Base-by-base conservation (phyloP, 30 jellyfish, hydroid and myxozoan species). In the Aurelia coerulea region DNA sequence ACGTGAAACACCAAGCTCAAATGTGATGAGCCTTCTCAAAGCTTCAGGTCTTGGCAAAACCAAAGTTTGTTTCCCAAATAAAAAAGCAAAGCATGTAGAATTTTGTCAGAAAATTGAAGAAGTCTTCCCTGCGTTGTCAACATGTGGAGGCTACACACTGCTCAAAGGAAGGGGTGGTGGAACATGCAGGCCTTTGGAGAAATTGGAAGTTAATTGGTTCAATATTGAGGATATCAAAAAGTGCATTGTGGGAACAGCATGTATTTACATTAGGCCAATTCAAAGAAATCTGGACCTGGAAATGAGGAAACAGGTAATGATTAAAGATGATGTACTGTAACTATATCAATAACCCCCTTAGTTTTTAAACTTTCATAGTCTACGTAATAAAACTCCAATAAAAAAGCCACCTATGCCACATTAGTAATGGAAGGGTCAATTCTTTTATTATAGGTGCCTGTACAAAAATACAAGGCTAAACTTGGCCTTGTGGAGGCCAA, bases 211-310 rank as follows among this genome's bases (percentile, higher is more conserved):
- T 15, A 58, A 58, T 58, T 58, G 68, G 68, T 58, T 58, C 10
- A 58, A 58, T 58, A 58, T 58, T 58, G 68, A 58, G 68, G 68
- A 58, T 58, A 58, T 58, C 7, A 58, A 58, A 58, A 58, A 18
- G 29, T 58, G 68, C n/a, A 58, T 58, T 58, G 68, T 58, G 10
- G 76, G 76, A 15, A 65, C 51, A 18, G 76, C 76, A 15, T 65
- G 76, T 33, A 65, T 65, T 33, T 65, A 65, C 51, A 18, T 65
- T 11, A 23, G 76, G 51, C 76, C 76, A 18, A 18, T 65, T 23
- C 76, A 65, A 65, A 65, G 51, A 18, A 33, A 65, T 33, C 13
- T 65, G 76, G 76, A 65, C 76, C 18, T 65, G 76, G 51, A 65
- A 65, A 33, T 33, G 42, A 23, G 6, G 51, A 65, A 65, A 33